Evolutionary conservation across 2,888 invertebrate species (phyloP).

Genomic region (Acanthosepion lycidas): DNA sequence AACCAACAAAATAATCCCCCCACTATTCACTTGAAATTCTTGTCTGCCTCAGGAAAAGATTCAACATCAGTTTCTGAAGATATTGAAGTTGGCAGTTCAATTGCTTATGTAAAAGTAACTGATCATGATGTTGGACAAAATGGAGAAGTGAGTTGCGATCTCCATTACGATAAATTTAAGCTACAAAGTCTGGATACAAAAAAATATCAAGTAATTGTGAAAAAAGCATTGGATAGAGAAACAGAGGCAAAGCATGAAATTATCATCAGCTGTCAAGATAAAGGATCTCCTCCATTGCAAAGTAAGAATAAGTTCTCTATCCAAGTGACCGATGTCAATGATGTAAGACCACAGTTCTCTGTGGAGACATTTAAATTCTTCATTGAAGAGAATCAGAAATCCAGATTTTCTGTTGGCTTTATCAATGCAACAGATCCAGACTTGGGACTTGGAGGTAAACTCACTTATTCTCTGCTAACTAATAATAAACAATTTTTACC

Average conservation of each 20-base stretch:
- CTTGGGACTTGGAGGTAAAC: conserved; percentile 7
- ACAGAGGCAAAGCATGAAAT: conserved; percentile 33
- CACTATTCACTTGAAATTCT: neutral
- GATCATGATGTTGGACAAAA: conserved; percentile 33
- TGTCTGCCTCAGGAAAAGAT: neutral
- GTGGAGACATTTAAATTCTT: conserved; percentile 10
- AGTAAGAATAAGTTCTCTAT: neutral
- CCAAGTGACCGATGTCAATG: conserved; percentile 11
- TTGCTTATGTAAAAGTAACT: neutral
- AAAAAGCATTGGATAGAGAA: conserved; percentile 23
- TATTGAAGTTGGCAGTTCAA: neutral
- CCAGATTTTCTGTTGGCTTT: neutral
- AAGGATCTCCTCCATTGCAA: conserved; percentile 14
- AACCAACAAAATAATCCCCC: neutral
- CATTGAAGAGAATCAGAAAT: conserved; percentile 12
- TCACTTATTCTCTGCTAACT: neutral
- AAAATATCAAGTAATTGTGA: conserved; percentile 1
- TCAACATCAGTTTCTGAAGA: neutral
- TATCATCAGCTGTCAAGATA: conserved; percentile 12
- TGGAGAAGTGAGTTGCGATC: neutral
- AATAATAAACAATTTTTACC: conserved; percentile 1
- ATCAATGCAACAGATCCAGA: conserved; percentile 16
- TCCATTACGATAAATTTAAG: neutral
- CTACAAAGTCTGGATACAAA: neutral
- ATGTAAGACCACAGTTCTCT: conserved; percentile 33